Base-by-base conservation (phyloP, 2,797 vertebrate species). In the Sebastiscus albofasciatus region DNA sequence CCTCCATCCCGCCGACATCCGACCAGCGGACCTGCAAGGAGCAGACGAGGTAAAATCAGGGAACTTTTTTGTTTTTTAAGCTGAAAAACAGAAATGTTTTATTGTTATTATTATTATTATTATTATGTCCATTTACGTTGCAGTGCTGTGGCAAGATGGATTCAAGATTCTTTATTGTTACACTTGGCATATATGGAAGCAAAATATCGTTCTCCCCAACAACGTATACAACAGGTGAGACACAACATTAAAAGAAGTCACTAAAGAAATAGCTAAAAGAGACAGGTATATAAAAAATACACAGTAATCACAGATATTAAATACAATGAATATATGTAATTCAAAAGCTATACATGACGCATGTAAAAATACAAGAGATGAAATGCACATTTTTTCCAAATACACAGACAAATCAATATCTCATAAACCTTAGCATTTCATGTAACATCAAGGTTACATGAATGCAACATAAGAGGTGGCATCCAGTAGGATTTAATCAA, bases 1-100 rank as follows among this genome's bases (percentile, higher is more conserved):
- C 95, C 90, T 97, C 97, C 91, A 99, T 95, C 27, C 98, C 98
- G 31, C 98, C 98, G 20, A 99, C 96, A 77, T 99, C 98, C n/a
- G 97, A 95, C 98, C 98, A 99, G 70, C 95, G 94, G 1, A 99
- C 97, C 98, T 99, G 93, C 29, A 94, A 1, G n/a, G 2, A 56
- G 26, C n/a, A 67, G 33, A 56, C 1, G 1, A 8, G 3, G 22
- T 7, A 18, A 27, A 58, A 16, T 61, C 10, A 69, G 8, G 3
- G 0, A 3, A 31, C 2, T 16, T 42, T 39, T 10, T 8, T 22
- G 6, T 16, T 34, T 36, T 54, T 54, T 18, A 18, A 39, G 11
- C 8, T 6, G 14, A 59, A 8, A 18, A 46, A 46, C 1, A 2
- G 6, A 46, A 46, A 46, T 4, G 16, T 46, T 18, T 1, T 42